Conservation (phyloP, 2,113 vertebrate genomes). For the Megaleporinus macrocephalus region DNA sequence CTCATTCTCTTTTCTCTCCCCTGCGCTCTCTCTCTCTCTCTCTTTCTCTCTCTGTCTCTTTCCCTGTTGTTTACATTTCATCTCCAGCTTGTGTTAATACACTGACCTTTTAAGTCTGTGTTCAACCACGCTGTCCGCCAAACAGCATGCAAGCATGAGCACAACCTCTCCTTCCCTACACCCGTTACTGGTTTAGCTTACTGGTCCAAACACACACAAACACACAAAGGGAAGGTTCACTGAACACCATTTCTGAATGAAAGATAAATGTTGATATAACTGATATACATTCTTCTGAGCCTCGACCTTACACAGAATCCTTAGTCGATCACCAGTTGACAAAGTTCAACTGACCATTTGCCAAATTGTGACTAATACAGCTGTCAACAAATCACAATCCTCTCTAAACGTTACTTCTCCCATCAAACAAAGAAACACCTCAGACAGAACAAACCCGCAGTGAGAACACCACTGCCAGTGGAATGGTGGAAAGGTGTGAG, state of each 20-base stretch:
- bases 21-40: slow-evolving; percentile 9
- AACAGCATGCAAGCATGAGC: slow-evolving; percentile 44
- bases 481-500: too few relatives aligned
- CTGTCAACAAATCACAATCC: too few relatives aligned
- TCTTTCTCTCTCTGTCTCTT: slow-evolving; percentile 14
- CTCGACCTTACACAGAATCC: background rate
- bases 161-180: slow-evolving; percentile 53
- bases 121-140: slow-evolving; percentile 56
- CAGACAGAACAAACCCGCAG: too few relatives aligned
- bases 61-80: slow-evolving; percentile 62
- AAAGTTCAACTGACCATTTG: background rate
- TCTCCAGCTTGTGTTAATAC: slow-evolving; percentile 45
- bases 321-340: background rate
- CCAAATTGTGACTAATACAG: too few relatives aligned
- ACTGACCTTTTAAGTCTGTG: slow-evolving; percentile 57
- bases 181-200: slow-evolving; percentile 53
- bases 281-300: background rate
- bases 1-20: slow-evolving; percentile 18
- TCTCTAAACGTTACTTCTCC: too few relatives aligned
- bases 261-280: too few relatives aligned
- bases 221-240: too few relatives aligned
- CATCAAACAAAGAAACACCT: too few relatives aligned
- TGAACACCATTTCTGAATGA: background rate
- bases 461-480: too few relatives aligned
- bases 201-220: background rate